A percentile compares a stretch with the other conserved stretches of the same genome.
phyloP scores from a whole-genome alignment of 2,797 vertebrate species.

The Molothrus aeneus region DNA sequence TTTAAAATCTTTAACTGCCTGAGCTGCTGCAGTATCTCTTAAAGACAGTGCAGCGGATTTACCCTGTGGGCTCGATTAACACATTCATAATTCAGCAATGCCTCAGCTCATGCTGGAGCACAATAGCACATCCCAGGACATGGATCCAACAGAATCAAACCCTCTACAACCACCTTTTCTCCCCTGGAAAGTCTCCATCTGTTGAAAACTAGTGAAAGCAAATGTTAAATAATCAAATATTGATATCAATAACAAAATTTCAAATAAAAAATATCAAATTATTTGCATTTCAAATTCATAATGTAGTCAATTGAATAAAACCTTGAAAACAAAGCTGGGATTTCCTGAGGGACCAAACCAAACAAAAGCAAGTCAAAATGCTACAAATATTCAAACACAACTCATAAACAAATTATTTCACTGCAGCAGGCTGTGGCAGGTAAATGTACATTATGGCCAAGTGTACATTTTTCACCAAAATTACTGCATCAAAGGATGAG shows the following conservation, averaged over 20 bases:
- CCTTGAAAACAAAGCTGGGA: background rate
- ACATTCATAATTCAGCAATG: background rate
- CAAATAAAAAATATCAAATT: background rate
- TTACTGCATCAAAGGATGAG: background rate
- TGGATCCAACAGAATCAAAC: background rate
- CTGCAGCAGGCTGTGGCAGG: background rate
- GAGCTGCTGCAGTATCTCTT: background rate
- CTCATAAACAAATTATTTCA: background rate
- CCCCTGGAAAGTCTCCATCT: background rate
- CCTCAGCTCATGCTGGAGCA: background rate
- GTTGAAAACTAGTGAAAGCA: background rate
- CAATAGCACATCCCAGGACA: background rate
- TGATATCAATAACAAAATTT: background rate
- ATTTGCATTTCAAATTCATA: background rate
- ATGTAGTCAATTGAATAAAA: background rate
- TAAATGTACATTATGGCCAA: background rate
- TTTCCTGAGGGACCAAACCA: background rate
- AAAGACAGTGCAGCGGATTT: background rate
- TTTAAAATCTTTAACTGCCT: background rate
- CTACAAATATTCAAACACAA: background rate
- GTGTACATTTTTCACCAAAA: background rate
- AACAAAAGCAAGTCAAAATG: background rate
- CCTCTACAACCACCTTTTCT: background rate
- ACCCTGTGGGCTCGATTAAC: background rate
- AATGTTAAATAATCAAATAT: background rate